phyloP scores from a whole-genome alignment of 2,888 invertebrate species.

The Archips xylosteana region DNA sequence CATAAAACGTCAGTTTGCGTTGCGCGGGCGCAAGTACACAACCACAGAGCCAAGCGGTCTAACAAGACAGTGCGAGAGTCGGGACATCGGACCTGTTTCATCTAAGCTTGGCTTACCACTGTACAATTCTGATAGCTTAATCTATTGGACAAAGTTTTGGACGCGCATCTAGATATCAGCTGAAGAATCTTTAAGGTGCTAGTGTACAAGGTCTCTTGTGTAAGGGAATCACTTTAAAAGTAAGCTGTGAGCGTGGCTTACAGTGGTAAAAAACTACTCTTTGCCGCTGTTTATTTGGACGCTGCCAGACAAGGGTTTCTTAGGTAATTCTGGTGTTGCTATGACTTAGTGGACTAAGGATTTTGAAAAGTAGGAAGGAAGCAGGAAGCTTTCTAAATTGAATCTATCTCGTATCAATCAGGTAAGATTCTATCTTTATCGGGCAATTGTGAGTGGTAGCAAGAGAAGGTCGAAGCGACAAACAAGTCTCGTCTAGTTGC shows the following conservation, averaged over 20 bases:
- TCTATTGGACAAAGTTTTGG: not conserved
- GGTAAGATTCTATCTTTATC: too few species aligned
- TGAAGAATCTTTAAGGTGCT: not conserved
- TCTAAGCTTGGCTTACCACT: constrained; percentile 28
- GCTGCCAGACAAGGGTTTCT: not conserved
- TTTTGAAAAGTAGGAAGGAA: too few species aligned
- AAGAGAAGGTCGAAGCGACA: too few species aligned
- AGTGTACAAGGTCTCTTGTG: not conserved
- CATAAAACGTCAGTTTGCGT: constrained; percentile 20
- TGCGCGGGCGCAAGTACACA: constrained; percentile 46
- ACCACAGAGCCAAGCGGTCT: constrained; percentile 63
- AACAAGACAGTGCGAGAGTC: constrained; percentile 42
- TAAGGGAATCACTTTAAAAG: not conserved
- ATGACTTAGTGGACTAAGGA: too few species aligned
- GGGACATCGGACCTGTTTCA: constrained; percentile 4
- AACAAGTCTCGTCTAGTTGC: too few species aligned
- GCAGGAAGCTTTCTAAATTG: too few species aligned
- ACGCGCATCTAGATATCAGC: not conserved
- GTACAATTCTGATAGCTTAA: constrained; percentile 5
- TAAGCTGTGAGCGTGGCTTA: constrained; percentile 4
- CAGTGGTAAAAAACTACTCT: constrained; percentile 5
- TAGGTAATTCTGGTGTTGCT: too few species aligned
- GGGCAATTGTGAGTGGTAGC: too few species aligned
- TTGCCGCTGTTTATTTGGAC: not conserved
- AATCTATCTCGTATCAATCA: too few species aligned